Conservation (phyloP, 2,797 vertebrate genomes). For the Micrastur ruficollis region DNA sequence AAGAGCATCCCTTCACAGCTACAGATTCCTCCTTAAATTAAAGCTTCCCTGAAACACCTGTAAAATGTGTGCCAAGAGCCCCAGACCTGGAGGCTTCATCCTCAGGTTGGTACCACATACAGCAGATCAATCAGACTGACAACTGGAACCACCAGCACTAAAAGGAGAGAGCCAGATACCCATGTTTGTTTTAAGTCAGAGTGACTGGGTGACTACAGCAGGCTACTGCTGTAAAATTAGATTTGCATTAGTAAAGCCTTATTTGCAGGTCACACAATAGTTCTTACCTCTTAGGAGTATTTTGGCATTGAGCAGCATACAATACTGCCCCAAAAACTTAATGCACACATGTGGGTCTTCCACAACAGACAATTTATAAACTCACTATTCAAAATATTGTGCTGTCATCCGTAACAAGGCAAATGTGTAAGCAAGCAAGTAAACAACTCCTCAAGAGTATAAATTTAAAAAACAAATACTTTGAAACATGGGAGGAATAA, state of each 20-base stretch:
- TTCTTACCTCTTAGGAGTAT: background rate
- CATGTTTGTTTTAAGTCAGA: background rate
- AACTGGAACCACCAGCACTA: background rate
- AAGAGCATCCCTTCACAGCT: background rate
- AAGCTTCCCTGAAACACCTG: background rate
- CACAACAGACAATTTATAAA: background rate
- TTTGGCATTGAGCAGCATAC: background rate
- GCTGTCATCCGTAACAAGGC: background rate
- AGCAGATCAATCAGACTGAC: background rate
- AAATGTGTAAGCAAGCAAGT: background rate
- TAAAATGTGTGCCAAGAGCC: background rate
- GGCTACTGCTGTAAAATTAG: background rate
- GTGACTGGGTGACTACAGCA: background rate
- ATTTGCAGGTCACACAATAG: background rate
- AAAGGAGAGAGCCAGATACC: background rate
- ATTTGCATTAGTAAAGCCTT: background rate
- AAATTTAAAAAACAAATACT: background rate
- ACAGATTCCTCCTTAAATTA: background rate
- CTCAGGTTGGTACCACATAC: background rate
- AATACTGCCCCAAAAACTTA: background rate
- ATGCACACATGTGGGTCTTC: background rate
- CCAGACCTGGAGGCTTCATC: background rate
- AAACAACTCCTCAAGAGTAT: background rate
- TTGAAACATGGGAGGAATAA: background rate
- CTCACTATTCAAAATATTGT: background rate